Evolutionary conservation across 2,113 vertebrate genomes (phyloP), one percentile per base, ranked within the genome.

Genomic region (Ictidomys tridecemlineatus): DNA sequence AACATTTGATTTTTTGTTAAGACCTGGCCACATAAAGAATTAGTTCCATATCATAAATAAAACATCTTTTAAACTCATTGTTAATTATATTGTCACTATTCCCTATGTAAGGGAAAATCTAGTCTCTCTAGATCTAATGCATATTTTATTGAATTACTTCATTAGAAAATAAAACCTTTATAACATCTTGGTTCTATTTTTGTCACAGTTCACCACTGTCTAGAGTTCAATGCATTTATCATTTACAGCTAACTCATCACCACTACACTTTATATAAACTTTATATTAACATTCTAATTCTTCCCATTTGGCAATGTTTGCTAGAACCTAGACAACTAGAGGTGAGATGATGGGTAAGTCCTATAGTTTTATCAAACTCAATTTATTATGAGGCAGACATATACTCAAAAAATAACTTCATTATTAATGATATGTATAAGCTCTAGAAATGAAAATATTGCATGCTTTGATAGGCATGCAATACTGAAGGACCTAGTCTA

Each of bases 381-480:
- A 39, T 78, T 72, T 56, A 48, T 82, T 92, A 76, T 5, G 37
- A 16, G 9, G 51, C 14, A 9, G 18, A 82, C 63, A 30, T 26
- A 39, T 0, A 42, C 24, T 77, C 39, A 94, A 76, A 13, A 69
- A 80, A 53, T 51, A 56, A 53, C 22, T 86, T 56, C 67, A 93
- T 89, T 88, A 76, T 13, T 94, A 70, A 85, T 39, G 53, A 61
- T 28, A 85, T n/a, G 17, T 56, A 2, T 42, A 85, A 61, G 7
- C 48, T 93, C 26, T 56, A 92, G 24, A 86, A 95, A 83, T n/a
- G 45, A 92, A 89, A 95, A 65, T 18, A 92, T 2, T 90, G 42
- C 30, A 56, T 45, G n/a, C 34, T 61, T 89, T 56, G 3, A 87
- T 48, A 79, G 1, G 56, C 17, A 20, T 39, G 4, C 69, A 65